These are phyloP conservation scores for Trachelus tabidus DNA, from an alignment of 2,888 invertebrate genomes.

Conservation along the genomic window DNA sequence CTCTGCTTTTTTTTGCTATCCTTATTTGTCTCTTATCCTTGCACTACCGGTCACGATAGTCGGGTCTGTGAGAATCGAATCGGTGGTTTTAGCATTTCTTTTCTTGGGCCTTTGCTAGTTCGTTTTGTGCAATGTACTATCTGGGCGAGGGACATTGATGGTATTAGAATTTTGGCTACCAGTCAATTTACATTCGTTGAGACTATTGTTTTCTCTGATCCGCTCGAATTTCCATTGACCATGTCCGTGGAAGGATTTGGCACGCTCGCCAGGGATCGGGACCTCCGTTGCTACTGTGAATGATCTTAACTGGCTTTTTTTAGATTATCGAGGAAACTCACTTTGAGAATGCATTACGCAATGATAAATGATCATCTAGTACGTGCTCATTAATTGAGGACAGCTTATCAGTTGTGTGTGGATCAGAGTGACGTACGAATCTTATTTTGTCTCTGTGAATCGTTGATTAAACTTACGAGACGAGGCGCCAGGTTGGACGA, in stretches of 20 bases:
- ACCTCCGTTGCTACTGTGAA: not conserved
- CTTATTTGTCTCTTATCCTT: not conserved
- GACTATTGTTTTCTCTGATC: not conserved
- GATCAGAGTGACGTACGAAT: too few relatives aligned
- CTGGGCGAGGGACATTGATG: not conserved
- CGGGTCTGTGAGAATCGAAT: not conserved
- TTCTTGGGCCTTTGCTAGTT: not conserved
- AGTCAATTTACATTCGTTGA: not conserved
- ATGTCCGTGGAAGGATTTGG: not conserved
- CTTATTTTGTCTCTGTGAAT: too few relatives aligned
- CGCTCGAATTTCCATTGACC: not conserved
- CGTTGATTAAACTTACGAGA: too few relatives aligned
- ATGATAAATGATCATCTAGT: not conserved
- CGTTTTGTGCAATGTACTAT: not conserved
- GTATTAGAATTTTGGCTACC: not conserved
- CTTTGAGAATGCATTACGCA: not conserved
- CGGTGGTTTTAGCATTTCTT: not conserved
- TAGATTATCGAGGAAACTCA: not conserved
- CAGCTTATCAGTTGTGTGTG: too few relatives aligned
- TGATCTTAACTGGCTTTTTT: not conserved
- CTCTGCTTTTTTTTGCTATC: not conserved
- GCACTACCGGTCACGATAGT: not conserved
- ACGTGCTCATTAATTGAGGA: not conserved
- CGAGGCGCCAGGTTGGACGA: not conserved
- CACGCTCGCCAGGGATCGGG: not conserved